Evolutionary conservation across 2,797 vertebrate species (phyloP).

Genomic region (Nannoperca obscura): DNA sequence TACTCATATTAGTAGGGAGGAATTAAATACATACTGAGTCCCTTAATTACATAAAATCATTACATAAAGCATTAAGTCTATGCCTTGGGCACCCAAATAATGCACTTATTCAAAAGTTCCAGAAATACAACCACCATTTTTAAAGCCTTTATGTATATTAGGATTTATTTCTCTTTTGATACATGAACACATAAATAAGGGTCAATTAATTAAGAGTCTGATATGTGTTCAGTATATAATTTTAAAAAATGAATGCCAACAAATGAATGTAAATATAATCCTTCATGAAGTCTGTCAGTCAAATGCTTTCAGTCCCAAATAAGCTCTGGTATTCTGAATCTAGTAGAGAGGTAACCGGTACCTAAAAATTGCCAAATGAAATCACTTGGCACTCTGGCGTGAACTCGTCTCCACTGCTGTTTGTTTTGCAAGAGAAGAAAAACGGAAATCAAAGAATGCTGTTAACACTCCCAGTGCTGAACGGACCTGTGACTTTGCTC

Average conservation of each 20-base stretch:
- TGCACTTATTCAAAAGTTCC: background rate
- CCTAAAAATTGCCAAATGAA: conserved; percentile 11
- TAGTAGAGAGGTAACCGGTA: background rate
- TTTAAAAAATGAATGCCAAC: background rate
- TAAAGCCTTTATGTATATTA: background rate
- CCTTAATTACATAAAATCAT: no score
- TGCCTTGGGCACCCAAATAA: background rate
- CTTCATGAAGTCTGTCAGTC: background rate
- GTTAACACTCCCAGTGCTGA: conserved; percentile 9
- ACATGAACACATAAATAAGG: background rate
- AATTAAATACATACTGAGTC: no score
- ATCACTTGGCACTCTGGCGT: conserved; percentile 2
- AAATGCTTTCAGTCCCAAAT: conserved; percentile 5
- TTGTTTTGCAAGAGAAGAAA: conserved; percentile 26
- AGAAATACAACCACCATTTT: background rate
- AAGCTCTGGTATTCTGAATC: background rate
- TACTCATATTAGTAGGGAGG: no score
- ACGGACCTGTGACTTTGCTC: conserved; percentile 46
- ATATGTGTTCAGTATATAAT: background rate
- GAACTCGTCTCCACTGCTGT: conserved; percentile 21
- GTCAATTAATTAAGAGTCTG: background rate
- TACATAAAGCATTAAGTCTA: background rate
- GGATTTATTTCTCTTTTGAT: background rate
- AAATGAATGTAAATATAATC: background rate
- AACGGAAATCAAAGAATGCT: conserved; percentile 16